phyloP scores from a whole-genome alignment of 92 coral and sea anemone genomes.

The Epizoanthus ramosus region DNA sequence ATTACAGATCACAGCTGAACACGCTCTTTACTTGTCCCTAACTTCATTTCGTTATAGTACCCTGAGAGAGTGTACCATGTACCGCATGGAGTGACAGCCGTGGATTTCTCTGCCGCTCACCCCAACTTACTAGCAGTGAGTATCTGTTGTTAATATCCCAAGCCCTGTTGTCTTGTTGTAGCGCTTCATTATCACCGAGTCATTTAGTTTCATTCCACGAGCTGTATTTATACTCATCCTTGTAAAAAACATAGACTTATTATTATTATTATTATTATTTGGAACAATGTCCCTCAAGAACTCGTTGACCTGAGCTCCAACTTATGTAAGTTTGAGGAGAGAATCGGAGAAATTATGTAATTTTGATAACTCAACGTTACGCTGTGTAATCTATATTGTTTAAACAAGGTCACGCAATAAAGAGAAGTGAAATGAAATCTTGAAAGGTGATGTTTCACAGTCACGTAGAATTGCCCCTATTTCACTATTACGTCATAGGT shows the following conservation, averaged over 20 bases:
- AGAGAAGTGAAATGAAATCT: too few species aligned
- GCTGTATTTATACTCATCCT: too few species aligned
- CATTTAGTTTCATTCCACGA: too few species aligned
- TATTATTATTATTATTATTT: too few species aligned
- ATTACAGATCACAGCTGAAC: neutral
- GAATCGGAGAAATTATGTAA: neutral
- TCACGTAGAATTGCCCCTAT: too few species aligned
- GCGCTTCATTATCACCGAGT: neutral
- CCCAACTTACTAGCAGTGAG: conserved; percentile 94
- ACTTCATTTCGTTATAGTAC: conserved; percentile 51
- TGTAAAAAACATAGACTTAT: too few species aligned
- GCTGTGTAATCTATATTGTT: too few species aligned
- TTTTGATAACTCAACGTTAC: neutral
- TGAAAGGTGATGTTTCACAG: too few species aligned
- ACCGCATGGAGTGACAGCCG: conserved; percentile 86
- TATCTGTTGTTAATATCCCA: neutral
- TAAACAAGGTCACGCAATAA: too few species aligned
- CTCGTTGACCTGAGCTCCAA: too few species aligned
- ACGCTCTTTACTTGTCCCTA: neutral
- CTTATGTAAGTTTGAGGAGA: neutral
- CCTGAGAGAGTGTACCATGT: conserved; percentile 90
- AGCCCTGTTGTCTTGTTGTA: neutral
- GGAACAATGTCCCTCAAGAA: too few species aligned
- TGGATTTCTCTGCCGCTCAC: conserved; percentile 94
- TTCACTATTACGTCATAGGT: too few species aligned